Evolutionary conservation across 2,888 invertebrate genomes (phyloP), one percentile per base, ranked within the genome.

Genomic region (Erebia aethiops): DNA sequence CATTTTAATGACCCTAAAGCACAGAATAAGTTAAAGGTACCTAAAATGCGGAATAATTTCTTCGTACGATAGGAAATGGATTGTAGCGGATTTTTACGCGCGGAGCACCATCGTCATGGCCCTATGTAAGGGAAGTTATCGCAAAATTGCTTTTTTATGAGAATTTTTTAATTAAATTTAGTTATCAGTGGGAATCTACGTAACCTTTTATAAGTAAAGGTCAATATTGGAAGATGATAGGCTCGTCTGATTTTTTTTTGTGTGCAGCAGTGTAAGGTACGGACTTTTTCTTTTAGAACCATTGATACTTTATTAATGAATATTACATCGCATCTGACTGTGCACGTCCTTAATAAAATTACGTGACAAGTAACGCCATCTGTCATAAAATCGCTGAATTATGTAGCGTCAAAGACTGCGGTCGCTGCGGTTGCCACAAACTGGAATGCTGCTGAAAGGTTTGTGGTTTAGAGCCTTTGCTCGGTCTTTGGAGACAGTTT

Each of bases 141-240:
- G 75, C 72, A 73, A 77, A 77, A 73, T 77, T 77, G 74, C 58
- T 65, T 75, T 73, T 78, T 76, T 77, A 76, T 72, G 75, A 68
- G 71, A 74, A 70, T 73, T 75, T 35, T 75, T 76, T 75, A 76
- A 78, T 77, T 78, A 79, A 87, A 84, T 82, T 67, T 41, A 57
- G 66, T 56, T 67, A 65, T 62, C 82, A 77, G 78, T 35, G 13
- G 2, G 11, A 35, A 35, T 14, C 10, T 16, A 52, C 10, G 8
- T 60, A 35, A 35, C 0, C 7, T 35, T 35, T 35, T 7, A 1
- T 35, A 35, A 3, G 26, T 26, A 26, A 26, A 7, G 7, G 35
- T 35, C 7, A 1, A 35, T 35, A 35, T 35, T 35, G 35, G 35
- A 35, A 5, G 35, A 35, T 7, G 7, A 35, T 35, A 35, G 35